These are phyloP conservation scores for Polymixis lichenea DNA, from an alignment of 2,888 invertebrate species.

Conservation along the genomic window DNA sequence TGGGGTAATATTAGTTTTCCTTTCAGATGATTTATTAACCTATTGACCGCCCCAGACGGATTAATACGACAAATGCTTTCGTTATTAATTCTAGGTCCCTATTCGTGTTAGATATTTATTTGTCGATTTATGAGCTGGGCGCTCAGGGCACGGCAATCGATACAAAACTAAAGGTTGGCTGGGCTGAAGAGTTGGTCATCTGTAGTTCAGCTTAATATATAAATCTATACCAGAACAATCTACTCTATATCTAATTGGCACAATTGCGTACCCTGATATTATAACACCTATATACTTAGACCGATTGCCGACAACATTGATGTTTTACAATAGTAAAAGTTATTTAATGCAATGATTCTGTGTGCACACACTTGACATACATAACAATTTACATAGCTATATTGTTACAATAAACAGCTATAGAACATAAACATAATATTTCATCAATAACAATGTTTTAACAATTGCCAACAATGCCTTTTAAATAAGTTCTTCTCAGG, in stretches of 20 bases:
- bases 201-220: constrained; percentile 13
- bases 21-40: neutral
- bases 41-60: too few species aligned
- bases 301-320: constrained; percentile 12
- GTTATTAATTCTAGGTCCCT: too few species aligned
- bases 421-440: constrained; percentile 8
- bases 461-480: neutral
- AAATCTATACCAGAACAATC: constrained; percentile 45
- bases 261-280: constrained; percentile 64
- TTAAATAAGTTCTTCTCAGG: neutral
- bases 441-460: neutral
- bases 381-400: constrained; percentile 2
- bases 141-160: too few species aligned
- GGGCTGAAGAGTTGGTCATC: neutral
- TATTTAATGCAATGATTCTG: constrained; percentile 14
- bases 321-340: constrained; percentile 22
- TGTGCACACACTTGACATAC: neutral
- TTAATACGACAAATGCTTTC: too few species aligned
- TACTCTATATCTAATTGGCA: constrained; percentile 64
- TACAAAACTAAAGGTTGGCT: too few species aligned
- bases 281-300: constrained; percentile 32
- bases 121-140: too few species aligned
- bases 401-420: neutral
- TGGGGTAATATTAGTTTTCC: too few species aligned
- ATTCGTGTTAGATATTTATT: too few species aligned